A percentile compares a stretch with the other conserved stretches of the same genome.
Conservation (phyloP, 2,113 vertebrate species). For the Burhinus oedicnemus region DNA sequence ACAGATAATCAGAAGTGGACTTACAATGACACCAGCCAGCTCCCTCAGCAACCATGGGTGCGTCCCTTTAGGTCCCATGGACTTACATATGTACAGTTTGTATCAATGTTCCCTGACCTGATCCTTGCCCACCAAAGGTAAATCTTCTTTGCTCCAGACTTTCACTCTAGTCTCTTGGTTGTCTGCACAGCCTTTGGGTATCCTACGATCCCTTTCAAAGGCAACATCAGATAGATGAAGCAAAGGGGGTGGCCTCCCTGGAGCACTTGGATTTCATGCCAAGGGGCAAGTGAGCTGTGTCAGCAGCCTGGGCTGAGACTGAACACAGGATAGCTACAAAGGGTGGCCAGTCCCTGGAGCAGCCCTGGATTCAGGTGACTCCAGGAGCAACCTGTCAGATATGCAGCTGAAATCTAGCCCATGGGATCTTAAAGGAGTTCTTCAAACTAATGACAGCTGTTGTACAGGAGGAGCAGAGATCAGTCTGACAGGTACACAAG, state of each 20-base stretch:
- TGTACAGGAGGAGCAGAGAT: not conserved
- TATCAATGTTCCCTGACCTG: not conserved
- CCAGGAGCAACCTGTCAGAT: not conserved
- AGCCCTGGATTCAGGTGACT: not conserved
- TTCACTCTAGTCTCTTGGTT: not conserved
- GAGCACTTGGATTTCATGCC: not conserved
- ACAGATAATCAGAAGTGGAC: not conserved
- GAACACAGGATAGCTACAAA: not conserved
- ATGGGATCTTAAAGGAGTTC: not conserved
- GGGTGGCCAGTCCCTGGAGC: not conserved
- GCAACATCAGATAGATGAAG: not conserved
- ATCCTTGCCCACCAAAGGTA: not conserved
- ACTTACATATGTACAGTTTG: accelerated
- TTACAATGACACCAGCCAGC: not conserved
- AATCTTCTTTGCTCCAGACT: not conserved
- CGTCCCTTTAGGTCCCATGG: accelerated
- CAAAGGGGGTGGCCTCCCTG: not conserved
- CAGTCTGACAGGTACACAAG: not conserved
- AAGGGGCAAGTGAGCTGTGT: not conserved
- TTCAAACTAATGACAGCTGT: not conserved
- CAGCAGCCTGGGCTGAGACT: not conserved
- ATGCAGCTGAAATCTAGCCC: not conserved
- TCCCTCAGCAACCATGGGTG: not conserved
- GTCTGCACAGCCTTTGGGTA: not conserved
- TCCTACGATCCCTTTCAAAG: not conserved